phyloP scores from a whole-genome alignment of 1,140 invertebrate genomes.

The Zaprionus ghesquierei region DNA sequence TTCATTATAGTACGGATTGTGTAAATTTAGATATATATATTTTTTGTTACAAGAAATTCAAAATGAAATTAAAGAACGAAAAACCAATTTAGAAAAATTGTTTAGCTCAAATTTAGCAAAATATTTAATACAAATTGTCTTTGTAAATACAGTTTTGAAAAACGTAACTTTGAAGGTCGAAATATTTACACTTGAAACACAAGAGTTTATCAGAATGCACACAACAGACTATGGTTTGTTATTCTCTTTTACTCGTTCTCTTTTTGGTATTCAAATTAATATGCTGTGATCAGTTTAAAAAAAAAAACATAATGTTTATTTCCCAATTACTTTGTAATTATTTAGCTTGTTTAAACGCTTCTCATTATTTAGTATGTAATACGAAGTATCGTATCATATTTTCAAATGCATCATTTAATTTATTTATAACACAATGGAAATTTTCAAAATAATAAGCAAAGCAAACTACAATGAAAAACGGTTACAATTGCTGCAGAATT shows the following conservation, averaged over 20 bases:
- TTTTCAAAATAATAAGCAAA: conserved; percentile 11
- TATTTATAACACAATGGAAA: conserved; percentile 39
- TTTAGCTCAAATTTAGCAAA: conserved; percentile 56
- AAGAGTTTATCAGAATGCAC: conserved; percentile 16
- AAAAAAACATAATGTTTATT: conserved; percentile 49
- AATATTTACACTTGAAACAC: conserved; percentile 16
- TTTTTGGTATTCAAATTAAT: conserved; percentile 61
- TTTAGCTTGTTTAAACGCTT: conserved; percentile 40
- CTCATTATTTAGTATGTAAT: conserved; percentile 68
- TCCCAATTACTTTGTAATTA: conserved; percentile 34
- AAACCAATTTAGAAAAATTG: conserved; percentile 25
- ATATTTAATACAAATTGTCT: conserved; percentile 46
- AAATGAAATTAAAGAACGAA: conserved; percentile 17
- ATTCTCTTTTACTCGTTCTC: conserved; percentile 32
- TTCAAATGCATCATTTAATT: conserved; percentile 43
- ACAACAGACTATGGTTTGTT: conserved; percentile 8
- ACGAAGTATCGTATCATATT: conserved; percentile 1
- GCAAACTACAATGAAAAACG: neutral
- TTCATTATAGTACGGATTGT: conserved; percentile 27
- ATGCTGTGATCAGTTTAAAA: conserved; percentile 75
- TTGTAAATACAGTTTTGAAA: conserved; percentile 61
- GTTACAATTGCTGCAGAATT: neutral
- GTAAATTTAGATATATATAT: conserved; percentile 35
- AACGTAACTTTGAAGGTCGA: conserved; percentile 14
- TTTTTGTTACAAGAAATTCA: conserved; percentile 46